These are phyloP conservation scores for Adelosebastes latens DNA, from an alignment of 2,797 vertebrate genomes.

Conservation along the genomic window DNA sequence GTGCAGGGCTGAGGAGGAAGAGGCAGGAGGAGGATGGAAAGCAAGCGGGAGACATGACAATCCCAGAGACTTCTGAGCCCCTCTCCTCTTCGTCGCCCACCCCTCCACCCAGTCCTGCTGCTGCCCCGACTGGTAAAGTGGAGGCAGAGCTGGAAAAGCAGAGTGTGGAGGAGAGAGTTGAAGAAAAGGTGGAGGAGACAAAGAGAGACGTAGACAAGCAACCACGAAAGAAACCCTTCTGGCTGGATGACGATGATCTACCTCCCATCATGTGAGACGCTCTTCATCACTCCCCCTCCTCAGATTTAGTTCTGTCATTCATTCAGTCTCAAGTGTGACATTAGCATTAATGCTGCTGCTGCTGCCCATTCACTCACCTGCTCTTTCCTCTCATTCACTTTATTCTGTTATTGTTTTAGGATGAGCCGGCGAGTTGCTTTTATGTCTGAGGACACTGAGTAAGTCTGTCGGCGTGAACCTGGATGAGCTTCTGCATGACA, in stretches of 20 bases:
- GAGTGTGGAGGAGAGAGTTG: slow-evolving; percentile 19
- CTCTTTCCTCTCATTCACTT: slow-evolving; percentile 54
- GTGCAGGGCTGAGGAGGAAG: slow-evolving; percentile 44
- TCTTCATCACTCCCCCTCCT: slow-evolving; percentile 3
- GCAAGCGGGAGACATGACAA: slow-evolving; percentile 51
- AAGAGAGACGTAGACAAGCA: slow-evolving; percentile 32
- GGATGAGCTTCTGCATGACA: slow-evolving; percentile 55
- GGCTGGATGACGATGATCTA: slow-evolving; percentile 81
- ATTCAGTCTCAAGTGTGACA: neutral
- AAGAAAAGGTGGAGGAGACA: slow-evolving; percentile 39
- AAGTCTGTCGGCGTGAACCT: slow-evolving; percentile 81
- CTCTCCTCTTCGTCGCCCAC: slow-evolving; percentile 20
- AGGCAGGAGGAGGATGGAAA: slow-evolving; percentile 46
- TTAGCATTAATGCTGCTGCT: neutral
- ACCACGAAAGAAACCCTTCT: slow-evolving; percentile 68
- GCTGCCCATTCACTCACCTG: neutral
- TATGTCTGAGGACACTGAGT: slow-evolving; percentile 97
- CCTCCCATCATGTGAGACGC: slow-evolving; percentile 85
- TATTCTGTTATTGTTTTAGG: slow-evolving; percentile 92
- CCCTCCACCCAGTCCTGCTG: slow-evolving; percentile 42
- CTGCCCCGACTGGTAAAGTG: slow-evolving; percentile 31
- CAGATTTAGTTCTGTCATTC: slow-evolving; percentile 7
- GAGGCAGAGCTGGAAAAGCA: slow-evolving; percentile 23
- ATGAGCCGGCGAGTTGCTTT: slow-evolving; percentile 91
- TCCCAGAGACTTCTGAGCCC: slow-evolving; percentile 24